Percentiles rank a stretch among this genome's conserved stretches.
These are phyloP conservation scores for Scaptomyza montana DNA, from an alignment of 1,140 invertebrate species.

Conservation along the genomic window DNA sequence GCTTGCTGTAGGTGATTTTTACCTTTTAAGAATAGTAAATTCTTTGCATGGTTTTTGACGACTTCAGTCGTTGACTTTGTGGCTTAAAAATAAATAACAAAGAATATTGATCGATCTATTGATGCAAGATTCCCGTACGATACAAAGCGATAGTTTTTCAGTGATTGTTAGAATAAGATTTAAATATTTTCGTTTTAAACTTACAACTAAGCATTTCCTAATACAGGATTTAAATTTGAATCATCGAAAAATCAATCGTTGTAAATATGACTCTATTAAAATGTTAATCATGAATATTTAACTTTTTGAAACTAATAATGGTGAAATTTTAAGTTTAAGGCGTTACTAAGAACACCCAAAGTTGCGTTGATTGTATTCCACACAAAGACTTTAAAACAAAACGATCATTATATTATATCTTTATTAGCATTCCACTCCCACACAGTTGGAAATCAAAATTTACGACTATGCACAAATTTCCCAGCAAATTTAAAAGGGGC, in stretches of 20 bases:
- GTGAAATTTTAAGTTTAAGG: not conserved
- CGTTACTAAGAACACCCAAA: not conserved
- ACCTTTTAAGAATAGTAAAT: slow-evolving; percentile 6
- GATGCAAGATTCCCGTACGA: too few relatives aligned
- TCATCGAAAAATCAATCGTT: too few relatives aligned
- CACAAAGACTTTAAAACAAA: slow-evolving; percentile 8
- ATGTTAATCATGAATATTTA: too few relatives aligned
- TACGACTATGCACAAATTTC: slow-evolving; percentile 64
- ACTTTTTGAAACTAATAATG: not conserved
- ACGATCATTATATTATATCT: slow-evolving; percentile 30
- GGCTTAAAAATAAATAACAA: not conserved
- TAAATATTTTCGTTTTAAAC: too few relatives aligned
- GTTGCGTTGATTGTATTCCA: not conserved
- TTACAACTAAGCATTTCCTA: too few relatives aligned
- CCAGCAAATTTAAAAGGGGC: slow-evolving; percentile 54
- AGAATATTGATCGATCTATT: not conserved
- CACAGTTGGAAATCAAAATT: slow-evolving; percentile 61
- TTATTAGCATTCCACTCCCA: slow-evolving; percentile 65
- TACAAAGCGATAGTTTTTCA: too few relatives aligned
- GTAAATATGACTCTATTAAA: too few relatives aligned
- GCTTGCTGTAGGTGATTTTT: slow-evolving; percentile 26
- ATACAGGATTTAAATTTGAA: too few relatives aligned
- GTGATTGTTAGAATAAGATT: too few relatives aligned
- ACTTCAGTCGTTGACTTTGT: slow-evolving; percentile 30
- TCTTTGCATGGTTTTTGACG: slow-evolving; percentile 29